These are phyloP conservation scores for Campoplex capitator DNA, from an alignment of 2,888 invertebrate species.

Conservation along the genomic window DNA sequence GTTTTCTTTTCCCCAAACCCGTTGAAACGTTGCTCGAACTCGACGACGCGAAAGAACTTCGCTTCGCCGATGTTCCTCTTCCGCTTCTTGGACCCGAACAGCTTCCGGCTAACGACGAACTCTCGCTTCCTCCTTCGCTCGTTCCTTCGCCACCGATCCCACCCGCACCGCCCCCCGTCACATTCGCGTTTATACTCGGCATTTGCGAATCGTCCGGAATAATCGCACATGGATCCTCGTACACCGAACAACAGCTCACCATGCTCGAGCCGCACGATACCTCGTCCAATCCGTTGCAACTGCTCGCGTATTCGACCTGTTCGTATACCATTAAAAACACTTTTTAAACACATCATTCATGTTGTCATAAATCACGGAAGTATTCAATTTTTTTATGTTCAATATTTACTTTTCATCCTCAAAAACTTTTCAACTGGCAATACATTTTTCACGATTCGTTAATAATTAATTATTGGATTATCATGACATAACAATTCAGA, in stretches of 20 bases:
- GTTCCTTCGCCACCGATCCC: conserved; percentile 85
- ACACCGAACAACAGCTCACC: conserved; percentile 91
- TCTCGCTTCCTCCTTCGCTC: conserved; percentile 92
- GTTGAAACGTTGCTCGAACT: conserved; percentile 52
- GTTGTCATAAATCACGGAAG: not conserved
- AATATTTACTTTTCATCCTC: not conserved
- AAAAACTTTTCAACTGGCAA: not conserved
- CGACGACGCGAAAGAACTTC: conserved; percentile 59
- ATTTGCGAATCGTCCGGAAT: conserved; percentile 81
- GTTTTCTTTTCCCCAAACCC: conserved; percentile 46
- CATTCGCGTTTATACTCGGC: conserved; percentile 73
- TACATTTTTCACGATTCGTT: not conserved
- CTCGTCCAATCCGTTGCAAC: conserved; percentile 87
- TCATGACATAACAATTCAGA: too few relatives aligned
- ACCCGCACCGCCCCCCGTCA: conserved; percentile 71
- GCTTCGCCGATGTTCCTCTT: conserved; percentile 65
- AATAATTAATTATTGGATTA: too few relatives aligned
- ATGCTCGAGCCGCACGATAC: conserved; percentile 92
- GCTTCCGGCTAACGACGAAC: conserved; percentile 89
- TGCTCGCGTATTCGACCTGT: conserved; percentile 89
- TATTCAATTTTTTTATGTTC: not conserved
- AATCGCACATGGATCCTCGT: conserved; percentile 87
- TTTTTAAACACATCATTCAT: not conserved
- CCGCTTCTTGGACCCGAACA: conserved; percentile 73
- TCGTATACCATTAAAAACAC: conserved; percentile 14